A percentile compares a stretch with the other conserved stretches of the same genome.
Evolutionary conservation across 2,888 invertebrate species (phyloP).

Genomic region (Pristionchus maxplancki): DNA sequence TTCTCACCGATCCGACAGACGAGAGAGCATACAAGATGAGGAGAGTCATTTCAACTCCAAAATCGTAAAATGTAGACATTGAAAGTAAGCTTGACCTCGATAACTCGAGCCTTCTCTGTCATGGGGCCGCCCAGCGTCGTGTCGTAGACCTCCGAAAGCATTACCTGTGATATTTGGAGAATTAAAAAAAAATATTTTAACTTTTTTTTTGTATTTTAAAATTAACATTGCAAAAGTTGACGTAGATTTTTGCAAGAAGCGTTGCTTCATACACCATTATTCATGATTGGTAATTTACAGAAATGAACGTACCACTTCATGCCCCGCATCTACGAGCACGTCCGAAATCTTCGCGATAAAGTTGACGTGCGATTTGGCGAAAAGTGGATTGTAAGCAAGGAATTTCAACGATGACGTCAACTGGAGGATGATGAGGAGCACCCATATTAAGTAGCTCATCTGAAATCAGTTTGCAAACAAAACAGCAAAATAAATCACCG

Average conservation of each 20-base stretch:
- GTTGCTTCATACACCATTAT: background rate
- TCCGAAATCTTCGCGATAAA: conserved; percentile 62
- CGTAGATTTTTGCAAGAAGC: too few species aligned
- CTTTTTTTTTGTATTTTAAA: background rate
- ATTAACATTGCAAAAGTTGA: background rate
- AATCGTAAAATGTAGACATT: background rate
- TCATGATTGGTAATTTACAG: background rate
- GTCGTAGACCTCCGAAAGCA: conserved; percentile 7
- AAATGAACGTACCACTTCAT: conserved; percentile 61
- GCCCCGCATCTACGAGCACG: conserved; percentile 58
- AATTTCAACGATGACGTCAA: background rate
- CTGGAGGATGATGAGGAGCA: background rate
- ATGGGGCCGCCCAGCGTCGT: background rate
- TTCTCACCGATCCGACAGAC: background rate
- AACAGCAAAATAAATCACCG: too few species aligned
- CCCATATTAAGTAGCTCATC: background rate
- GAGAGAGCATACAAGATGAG: background rate
- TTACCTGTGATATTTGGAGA: background rate
- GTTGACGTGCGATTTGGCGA: conserved; percentile 64
- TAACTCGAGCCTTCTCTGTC: background rate
- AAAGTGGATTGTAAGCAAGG: conserved; percentile 62
- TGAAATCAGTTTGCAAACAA: background rate
- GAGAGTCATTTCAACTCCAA: background rate
- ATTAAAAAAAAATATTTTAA: too few species aligned
- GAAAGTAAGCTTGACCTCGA: background rate